Base-by-base conservation (phyloP, 2,888 invertebrate species). In the Mimumesa dahlbomi region DNA sequence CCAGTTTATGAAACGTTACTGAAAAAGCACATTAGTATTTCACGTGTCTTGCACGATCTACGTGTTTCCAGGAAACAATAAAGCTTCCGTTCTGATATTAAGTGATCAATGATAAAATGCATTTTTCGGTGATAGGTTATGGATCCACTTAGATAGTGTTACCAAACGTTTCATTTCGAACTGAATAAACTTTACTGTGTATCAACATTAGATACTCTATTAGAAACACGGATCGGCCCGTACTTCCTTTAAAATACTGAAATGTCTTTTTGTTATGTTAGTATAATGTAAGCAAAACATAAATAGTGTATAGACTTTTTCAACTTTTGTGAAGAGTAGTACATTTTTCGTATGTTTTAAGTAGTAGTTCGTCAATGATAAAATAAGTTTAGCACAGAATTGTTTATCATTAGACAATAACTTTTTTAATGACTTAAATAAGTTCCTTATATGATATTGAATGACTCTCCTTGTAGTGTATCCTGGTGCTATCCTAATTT, bases 81-180 rank as follows among this genome's bases (percentile, higher is more conserved):
- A 50, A 56, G 45, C 64, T 57, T 57, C 43, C 54, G 38, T 54
- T 49, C 18, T 11, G 2, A 34, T 56, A 49, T 36, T 22, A 25
- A 42, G n/a, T 11, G 36, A 45, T 40, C n/a, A n/a, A 49, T 31
- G 31, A 9, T 66, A 77, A 74, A 61, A 36, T 43, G 52, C 34
- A 45, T 59, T 63, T 57, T 50, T 40, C 25, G 19, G 25, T 74
- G 54, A 77, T 79, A 82, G 82, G 82, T 82, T 82, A 82, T 72
- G 73, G 61, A 48, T 52, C 56, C 9, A 53, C 43, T 65, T 53
- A 48, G 22, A 19, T 48, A 52, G 38, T 21, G 31, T 65, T 31
- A 19, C n/a, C 52, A 31, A 43, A 69, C 13, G 48, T 22, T 53
- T 11, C 6, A 43, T 14, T 19, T 19, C 5, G 22, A 38, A 40